Percentiles rank a stretch among this genome's conserved stretches.
Evolutionary conservation across 2,888 invertebrate genomes (phyloP).

Genomic region (Habrosyne pyritoides): DNA sequence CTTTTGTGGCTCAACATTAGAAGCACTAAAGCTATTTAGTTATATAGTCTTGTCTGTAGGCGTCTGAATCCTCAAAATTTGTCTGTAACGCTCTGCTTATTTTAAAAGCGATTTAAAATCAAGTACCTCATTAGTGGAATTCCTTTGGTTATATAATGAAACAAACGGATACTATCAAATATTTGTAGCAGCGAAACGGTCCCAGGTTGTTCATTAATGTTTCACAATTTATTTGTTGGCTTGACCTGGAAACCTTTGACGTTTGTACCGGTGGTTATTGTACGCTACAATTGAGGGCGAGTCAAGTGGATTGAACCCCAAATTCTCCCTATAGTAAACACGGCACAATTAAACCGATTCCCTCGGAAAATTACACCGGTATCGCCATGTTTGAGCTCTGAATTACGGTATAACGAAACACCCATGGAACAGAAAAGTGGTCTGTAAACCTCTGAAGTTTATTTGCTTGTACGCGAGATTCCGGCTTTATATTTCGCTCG

Average conservation of each 20-base stretch:
- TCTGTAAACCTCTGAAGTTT: background rate
- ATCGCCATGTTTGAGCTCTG: constrained; percentile 4
- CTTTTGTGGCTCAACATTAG: too few relatives aligned
- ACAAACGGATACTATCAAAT: background rate
- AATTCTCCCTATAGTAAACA: constrained; percentile 5
- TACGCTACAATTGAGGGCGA: background rate
- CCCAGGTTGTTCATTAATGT: background rate
- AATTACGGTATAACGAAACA: constrained; percentile 4
- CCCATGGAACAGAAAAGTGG: background rate
- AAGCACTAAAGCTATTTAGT: too few relatives aligned
- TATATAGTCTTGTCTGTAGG: too few relatives aligned
- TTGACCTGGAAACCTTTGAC: background rate
- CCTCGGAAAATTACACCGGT: constrained; percentile 2
- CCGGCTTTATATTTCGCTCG: background rate
- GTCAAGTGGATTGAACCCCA: background rate
- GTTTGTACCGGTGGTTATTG: background rate
- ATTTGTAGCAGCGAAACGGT: background rate
- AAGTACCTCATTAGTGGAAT: too few relatives aligned
- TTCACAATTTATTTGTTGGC: background rate
- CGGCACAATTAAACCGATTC: constrained; percentile 2
- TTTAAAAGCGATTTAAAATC: too few relatives aligned
- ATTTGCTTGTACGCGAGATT: background rate
- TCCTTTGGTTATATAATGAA: too few relatives aligned
- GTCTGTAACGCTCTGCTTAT: too few relatives aligned
- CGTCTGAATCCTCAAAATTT: too few relatives aligned